Base-by-base conservation (phyloP, 2,797 vertebrate species). In the Microhierax caerulescens region DNA sequence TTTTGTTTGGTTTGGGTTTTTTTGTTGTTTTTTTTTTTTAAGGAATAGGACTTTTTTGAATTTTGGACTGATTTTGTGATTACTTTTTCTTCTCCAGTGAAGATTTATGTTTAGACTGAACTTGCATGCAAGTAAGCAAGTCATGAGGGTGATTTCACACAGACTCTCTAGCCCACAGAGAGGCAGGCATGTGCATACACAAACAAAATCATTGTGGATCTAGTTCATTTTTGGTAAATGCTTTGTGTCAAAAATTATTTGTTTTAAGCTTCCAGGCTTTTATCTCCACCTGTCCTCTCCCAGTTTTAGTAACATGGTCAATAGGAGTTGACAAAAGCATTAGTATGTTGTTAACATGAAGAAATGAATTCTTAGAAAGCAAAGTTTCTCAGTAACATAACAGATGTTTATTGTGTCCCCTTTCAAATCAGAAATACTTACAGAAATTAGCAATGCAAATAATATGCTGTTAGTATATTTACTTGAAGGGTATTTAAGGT, bases 351-450 rank as follows among this genome's bases (percentile, higher is more conserved):
- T 27, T 36, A 61, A 60, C 2, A 3, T 43, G 63, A 27, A 47
- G 45, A 27, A 63, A 51, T 30, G 50, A 61, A 64, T 95, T 95
- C 90, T 92, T 94, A 93, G 91, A 91, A 84, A 86, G 61, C 24
- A 69, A 63, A 59, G 11, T 59, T 94, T 91, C 73, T 85, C 59
- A 65, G 8, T 64, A 94, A 65, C 10, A 7, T 47, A 51, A 27
- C 41, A 67, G 45, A 64, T 56, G 24, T 54, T 79, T 86, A 43
- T 51, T 47, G 20, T 63, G 14, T 36, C 84, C 69, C 45, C 22
- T 63, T 88, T 60, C 18, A 28, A 51, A 43, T 68, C 5, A 13
- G 16, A 94, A 90, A 70, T 61, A 34, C 28, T 72, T 79, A 36
- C 14, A 78, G 73, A 79, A 85, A 45, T 83, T 72, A 93, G 11